Conservation (phyloP, 53 echinoderm and acorn worm species). For the Arbacia lixula region DNA sequence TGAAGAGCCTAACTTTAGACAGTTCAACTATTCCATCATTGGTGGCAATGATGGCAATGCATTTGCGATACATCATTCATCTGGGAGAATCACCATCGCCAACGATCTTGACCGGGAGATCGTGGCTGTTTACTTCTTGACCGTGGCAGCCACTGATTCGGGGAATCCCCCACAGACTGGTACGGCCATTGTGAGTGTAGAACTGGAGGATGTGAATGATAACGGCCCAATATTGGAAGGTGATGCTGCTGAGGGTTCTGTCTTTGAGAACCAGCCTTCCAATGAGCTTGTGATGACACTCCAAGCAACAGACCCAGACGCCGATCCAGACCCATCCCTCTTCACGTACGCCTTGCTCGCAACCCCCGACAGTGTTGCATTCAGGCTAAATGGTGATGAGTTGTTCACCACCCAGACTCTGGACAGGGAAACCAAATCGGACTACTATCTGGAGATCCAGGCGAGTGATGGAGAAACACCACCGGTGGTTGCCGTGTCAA, state of each 20-base stretch:
- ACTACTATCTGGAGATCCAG: slow-evolving; percentile 80
- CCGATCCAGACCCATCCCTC: slow-evolving; percentile 64
- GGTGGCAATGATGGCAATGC: slow-evolving; percentile 70
- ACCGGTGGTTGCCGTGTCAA: slow-evolving; percentile 75
- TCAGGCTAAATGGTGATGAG: slow-evolving; percentile 61
- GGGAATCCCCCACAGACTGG: slow-evolving; percentile 85
- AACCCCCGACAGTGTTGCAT: slow-evolving; percentile 62
- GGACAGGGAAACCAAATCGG: slow-evolving; percentile 76
- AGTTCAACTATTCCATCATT: slow-evolving; percentile 81
- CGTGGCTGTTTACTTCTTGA: slow-evolving; percentile 70
- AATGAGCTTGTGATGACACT: slow-evolving; percentile 81
- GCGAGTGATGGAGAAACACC: slow-evolving; percentile 84
- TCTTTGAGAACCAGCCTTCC: slow-evolving; percentile 73
- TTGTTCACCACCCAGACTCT: slow-evolving; percentile 74
- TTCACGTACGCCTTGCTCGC: slow-evolving; percentile 74
- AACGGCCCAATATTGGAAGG: slow-evolving; percentile 85
- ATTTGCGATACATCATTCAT: slow-evolving; percentile 74
- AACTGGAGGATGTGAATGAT: slow-evolving; percentile 90
- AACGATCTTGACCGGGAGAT: slow-evolving; percentile 80
- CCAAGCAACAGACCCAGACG: slow-evolving; percentile 88
- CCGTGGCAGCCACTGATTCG: slow-evolving; percentile 83
- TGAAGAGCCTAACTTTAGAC: slow-evolving; percentile 70
- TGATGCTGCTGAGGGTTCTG: slow-evolving; percentile 65
- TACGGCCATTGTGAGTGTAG: slow-evolving; percentile 69
- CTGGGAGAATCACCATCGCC: slow-evolving; percentile 74